These are phyloP conservation scores for Neoaliturus tenellus DNA, from an alignment of 2,888 invertebrate genomes.

Conservation along the genomic window DNA sequence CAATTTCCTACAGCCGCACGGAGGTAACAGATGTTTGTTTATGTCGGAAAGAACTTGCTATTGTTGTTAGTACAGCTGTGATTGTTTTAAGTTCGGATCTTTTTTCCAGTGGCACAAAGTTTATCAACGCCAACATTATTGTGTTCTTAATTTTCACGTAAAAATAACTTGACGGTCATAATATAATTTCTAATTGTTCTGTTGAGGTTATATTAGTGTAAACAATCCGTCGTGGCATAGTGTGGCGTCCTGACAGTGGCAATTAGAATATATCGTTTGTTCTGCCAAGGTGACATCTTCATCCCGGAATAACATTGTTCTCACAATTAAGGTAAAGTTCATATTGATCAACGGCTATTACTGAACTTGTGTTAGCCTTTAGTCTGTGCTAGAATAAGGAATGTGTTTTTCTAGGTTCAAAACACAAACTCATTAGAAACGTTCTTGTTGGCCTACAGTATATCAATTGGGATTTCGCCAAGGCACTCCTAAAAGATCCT, in stretches of 20 bases:
- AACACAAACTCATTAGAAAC: no score
- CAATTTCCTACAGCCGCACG: slow-evolving; percentile 2
- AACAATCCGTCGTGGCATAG: slow-evolving; percentile 9
- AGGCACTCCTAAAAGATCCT: no score
- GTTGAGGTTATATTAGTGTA: slow-evolving; percentile 14
- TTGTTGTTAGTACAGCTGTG: not conserved
- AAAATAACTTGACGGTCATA: not conserved
- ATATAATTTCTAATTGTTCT: not conserved
- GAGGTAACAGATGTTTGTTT: slow-evolving; percentile 29
- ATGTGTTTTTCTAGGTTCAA: no score
- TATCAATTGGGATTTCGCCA: no score
- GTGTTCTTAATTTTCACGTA: not conserved
- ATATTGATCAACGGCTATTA: no score
- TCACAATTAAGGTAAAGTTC: not conserved
- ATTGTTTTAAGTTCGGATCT: no score
- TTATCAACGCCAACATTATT: not conserved
- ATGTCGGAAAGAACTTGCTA: not conserved
- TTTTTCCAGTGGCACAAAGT: not conserved
- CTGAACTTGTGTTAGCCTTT: no score
- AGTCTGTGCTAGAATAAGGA: no score
- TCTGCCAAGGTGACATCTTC: not conserved
- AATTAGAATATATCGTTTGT: not conserved
- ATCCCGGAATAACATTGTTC: not conserved
- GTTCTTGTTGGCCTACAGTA: no score
- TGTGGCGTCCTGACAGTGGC: not conserved